A percentile compares a stretch with the other conserved stretches of the same genome.
phyloP scores from a whole-genome alignment of 2,888 invertebrate species.

The Pelosia muscerda region DNA sequence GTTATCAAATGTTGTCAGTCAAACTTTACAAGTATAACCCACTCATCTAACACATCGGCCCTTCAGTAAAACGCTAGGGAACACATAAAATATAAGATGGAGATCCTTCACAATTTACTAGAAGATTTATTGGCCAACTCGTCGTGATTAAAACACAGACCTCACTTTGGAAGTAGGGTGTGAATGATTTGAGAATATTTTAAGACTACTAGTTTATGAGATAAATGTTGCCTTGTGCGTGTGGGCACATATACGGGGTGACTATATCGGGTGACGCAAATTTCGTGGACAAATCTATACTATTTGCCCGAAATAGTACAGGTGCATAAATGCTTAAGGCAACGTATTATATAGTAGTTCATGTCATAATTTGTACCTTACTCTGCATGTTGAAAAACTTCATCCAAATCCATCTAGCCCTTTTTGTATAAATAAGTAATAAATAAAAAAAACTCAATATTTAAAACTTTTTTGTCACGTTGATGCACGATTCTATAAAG shows the following conservation, averaged over 20 bases:
- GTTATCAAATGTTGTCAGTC: constrained; percentile 11
- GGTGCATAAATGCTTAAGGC: no score
- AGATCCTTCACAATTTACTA: constrained; percentile 51
- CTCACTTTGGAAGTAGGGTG: constrained; percentile 41
- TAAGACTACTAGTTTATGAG: neutral
- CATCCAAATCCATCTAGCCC: neutral
- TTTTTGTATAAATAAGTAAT: neutral
- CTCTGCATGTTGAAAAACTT: neutral
- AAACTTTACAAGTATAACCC: constrained; percentile 12
- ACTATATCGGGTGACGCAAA: no score
- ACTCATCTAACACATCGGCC: constrained; percentile 28
- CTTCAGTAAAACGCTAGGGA: constrained; percentile 23
- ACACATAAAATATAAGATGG: constrained; percentile 66
- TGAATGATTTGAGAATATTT: constrained; percentile 11
- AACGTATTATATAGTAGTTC: neutral
- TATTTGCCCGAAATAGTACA: neutral
- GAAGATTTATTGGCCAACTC: constrained; percentile 65
- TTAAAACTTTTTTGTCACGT: neutral
- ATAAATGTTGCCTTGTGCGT: no score
- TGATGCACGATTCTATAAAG: no score
- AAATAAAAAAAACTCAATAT: neutral
- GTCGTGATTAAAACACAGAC: constrained; percentile 75
- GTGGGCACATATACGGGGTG: no score
- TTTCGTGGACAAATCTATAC: no score
- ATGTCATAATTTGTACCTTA: neutral